Evolutionary conservation across 2,113 vertebrate species (phyloP).

Genomic region (Diadophis punctatus): DNA sequence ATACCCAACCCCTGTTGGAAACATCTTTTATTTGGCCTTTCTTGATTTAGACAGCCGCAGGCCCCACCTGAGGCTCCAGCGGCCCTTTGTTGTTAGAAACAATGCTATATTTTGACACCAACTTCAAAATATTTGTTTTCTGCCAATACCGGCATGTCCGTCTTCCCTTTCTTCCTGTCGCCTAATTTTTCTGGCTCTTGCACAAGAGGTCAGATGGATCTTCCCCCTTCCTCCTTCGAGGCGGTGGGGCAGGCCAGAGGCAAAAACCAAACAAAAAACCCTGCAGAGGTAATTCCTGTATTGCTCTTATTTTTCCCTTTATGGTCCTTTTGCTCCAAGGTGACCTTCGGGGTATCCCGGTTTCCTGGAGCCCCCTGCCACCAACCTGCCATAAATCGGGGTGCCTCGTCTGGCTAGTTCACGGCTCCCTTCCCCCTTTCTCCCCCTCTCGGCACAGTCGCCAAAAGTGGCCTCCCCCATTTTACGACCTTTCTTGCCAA

Average conservation of each 20-base stretch:
- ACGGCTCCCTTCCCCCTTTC: neutral
- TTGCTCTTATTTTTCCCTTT: neutral
- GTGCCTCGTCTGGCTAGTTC: neutral
- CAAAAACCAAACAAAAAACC: neutral
- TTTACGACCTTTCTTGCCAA: neutral
- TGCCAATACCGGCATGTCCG: neutral
- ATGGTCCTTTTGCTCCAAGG: neutral
- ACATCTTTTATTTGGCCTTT: neutral
- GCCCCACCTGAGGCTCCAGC: neutral
- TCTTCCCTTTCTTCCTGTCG: neutral
- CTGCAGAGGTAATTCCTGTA: neutral
- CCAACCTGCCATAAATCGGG: neutral
- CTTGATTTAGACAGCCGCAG: neutral
- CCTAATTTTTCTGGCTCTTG: neutral
- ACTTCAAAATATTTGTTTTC: neutral
- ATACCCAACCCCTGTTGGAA: neutral
- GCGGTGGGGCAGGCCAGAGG: neutral
- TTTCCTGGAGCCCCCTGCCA: no score
- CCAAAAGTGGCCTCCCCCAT: fast-evolving
- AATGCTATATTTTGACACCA: neutral
- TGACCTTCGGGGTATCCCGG: neutral
- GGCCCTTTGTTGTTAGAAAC: neutral
- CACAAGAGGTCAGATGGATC: neutral
- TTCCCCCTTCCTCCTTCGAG: neutral
- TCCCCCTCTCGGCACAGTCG: neutral